These are phyloP conservation scores for Macrophya alboannulata DNA, from an alignment of 2,888 invertebrate genomes.

Conservation along the genomic window DNA sequence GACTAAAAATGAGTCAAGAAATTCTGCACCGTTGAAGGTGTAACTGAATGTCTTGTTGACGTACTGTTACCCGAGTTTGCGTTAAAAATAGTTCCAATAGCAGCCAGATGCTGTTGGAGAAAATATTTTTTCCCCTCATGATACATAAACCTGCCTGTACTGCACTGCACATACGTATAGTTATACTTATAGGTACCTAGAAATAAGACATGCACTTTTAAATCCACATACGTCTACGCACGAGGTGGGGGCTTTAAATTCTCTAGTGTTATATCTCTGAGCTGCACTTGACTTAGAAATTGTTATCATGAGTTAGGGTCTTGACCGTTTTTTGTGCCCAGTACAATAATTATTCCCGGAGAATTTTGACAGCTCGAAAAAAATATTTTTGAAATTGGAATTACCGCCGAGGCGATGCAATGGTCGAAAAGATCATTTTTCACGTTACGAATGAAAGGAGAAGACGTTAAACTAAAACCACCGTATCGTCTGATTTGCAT, in stretches of 20 bases:
- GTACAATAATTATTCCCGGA: background rate
- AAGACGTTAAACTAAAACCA: slow-evolving; percentile 25
- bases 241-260: background rate
- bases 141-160: background rate
- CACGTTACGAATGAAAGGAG: background rate
- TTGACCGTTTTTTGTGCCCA: background rate
- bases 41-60: slow-evolving; percentile 46
- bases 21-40: slow-evolving; percentile 34
- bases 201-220: background rate
- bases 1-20: background rate
- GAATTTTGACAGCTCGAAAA: background rate
- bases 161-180: background rate
- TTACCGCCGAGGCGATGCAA: background rate
- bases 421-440: background rate
- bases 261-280: background rate
- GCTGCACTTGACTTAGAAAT: slow-evolving; percentile 40
- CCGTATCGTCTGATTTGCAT: slow-evolving; percentile 11
- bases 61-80: slow-evolving; percentile 13
- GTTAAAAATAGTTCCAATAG: slow-evolving; percentile 55
- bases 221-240: background rate
- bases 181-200: background rate
- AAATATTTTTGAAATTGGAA: background rate
- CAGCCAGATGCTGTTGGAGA: slow-evolving; percentile 47
- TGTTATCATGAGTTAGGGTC: background rate
- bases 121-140: slow-evolving; percentile 30